Evolutionary conservation across 2,113 vertebrate genomes (phyloP).

Genomic region (Clupea harengus): DNA sequence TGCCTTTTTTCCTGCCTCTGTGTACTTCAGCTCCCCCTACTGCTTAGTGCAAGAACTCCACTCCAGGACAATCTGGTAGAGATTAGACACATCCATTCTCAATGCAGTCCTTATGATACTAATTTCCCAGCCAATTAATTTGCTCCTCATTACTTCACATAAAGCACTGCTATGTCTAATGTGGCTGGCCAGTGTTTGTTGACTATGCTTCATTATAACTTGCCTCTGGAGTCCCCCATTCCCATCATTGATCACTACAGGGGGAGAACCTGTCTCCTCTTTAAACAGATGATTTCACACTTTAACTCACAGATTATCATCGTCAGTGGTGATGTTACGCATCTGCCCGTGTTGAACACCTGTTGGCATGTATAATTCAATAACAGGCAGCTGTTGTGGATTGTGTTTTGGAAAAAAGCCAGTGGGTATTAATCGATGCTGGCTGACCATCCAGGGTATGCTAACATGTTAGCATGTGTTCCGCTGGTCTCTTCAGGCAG

Average conservation of each 20-base stretch:
- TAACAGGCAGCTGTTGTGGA: slow-evolving; percentile 36
- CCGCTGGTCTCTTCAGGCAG: background rate
- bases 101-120: background rate
- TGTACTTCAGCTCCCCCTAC: slow-evolving; percentile 57
- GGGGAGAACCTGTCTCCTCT: background rate
- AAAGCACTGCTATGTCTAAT: background rate
- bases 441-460: background rate
- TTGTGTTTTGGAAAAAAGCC: slow-evolving; percentile 35
- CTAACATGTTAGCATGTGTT: background rate
- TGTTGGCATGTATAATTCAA: slow-evolving; percentile 37
- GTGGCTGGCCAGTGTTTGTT: background rate
- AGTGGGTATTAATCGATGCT: slow-evolving; percentile 27
- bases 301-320: background rate
- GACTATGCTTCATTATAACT: background rate
- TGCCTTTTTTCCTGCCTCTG: slow-evolving; percentile 40
- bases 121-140: background rate
- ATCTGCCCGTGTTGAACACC: slow-evolving; percentile 31
- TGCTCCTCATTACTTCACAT: background rate
- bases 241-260: background rate
- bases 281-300: slow-evolving; percentile 8
- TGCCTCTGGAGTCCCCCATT: background rate
- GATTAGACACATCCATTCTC: background rate
- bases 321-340: background rate
- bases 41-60: slow-evolving; percentile 59
- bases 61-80: background rate